Base-by-base conservation (phyloP, 2,113 vertebrate genomes). In the Pterocles burchelli region DNA sequence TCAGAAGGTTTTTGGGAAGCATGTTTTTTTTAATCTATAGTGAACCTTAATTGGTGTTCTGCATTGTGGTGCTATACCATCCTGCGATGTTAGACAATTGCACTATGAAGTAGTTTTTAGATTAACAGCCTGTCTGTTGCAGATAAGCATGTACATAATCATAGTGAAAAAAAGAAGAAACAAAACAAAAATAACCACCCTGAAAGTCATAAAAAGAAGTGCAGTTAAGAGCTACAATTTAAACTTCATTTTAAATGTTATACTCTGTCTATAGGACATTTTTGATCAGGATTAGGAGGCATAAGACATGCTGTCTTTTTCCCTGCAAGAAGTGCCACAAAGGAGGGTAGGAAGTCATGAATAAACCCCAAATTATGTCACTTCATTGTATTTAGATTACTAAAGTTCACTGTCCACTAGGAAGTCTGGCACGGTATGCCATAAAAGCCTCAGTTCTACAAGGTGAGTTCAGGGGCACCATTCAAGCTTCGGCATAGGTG, bases 111-210 rank as follows among this genome's bases (percentile, higher is more conserved):
- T 6, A 17, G 73, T 73, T 67, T 95, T 71, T 91, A 85, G 95
- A 88, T 70, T 58, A 90, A 86, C 86, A 93, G 72, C 51, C 92
- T 97, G 94, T 75, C 81, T 95, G 46, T 79, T 75, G 70, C 70
- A 96, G 95, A 97, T 96, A 97, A 97, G 25, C 77, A 43, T 59
- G 34, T 92, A 68, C 16, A 6, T 48, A 90, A 54, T 95, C 59
- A 52, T 4, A 11, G 41, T 59, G 19, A 0, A 31, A 48, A 63
- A 79, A 43, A 20, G 16, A 2, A 26, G 46, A 34, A 34, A 58
- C 19, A 13, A 48, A 22, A 17, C 2, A 59, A 59, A 29, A 55
- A 31, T 41, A 52, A 9, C 51, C 14, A 13, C 9, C 9, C 43
- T 36, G 14, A 67, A 94, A 92, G 73, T 33, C n/a, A 45, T 15